Evolutionary conservation across 2,113 vertebrate species (phyloP).

Genomic region (Gnathonemus echidnorhynchus): DNA sequence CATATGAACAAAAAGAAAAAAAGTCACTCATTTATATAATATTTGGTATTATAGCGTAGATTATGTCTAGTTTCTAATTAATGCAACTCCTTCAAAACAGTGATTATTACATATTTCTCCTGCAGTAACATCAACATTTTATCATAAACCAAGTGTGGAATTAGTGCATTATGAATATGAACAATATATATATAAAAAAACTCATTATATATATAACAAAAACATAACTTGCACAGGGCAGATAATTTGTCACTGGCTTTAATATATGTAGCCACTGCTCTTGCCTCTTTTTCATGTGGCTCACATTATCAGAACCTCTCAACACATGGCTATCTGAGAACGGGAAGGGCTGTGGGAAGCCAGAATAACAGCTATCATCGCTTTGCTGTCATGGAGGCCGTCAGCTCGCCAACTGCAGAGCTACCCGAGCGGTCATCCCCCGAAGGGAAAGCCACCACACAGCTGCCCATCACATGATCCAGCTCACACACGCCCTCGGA

Average conservation of each 20-base stretch:
- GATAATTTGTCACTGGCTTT: not conserved
- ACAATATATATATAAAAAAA: not conserved
- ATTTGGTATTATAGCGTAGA: not conserved
- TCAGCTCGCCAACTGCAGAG: not conserved
- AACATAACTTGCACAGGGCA: not conserved
- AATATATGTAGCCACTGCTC: not conserved
- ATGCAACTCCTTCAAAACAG: not conserved
- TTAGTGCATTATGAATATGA: not conserved
- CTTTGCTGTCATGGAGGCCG: not conserved
- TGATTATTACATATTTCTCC: not conserved
- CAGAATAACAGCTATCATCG: not conserved
- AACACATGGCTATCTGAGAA: not conserved
- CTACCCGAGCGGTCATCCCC: not conserved
- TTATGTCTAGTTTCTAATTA: not conserved
- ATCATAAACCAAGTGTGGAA: not conserved
- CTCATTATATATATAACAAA: not conserved
- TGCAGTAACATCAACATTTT: not conserved
- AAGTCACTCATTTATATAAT: not conserved
- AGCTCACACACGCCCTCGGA: not conserved
- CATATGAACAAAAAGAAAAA: not conserved
- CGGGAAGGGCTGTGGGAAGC: not conserved
- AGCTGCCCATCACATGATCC: not conserved
- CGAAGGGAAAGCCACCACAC: not conserved
- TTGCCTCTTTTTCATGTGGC: not conserved
- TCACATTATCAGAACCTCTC: conserved; percentile 3